Percentiles rank a stretch among this genome's conserved stretches.
These are phyloP conservation scores for Theodoxus fluviatilis DNA, from an alignment of 2,888 invertebrate genomes.

Conservation along the genomic window DNA sequence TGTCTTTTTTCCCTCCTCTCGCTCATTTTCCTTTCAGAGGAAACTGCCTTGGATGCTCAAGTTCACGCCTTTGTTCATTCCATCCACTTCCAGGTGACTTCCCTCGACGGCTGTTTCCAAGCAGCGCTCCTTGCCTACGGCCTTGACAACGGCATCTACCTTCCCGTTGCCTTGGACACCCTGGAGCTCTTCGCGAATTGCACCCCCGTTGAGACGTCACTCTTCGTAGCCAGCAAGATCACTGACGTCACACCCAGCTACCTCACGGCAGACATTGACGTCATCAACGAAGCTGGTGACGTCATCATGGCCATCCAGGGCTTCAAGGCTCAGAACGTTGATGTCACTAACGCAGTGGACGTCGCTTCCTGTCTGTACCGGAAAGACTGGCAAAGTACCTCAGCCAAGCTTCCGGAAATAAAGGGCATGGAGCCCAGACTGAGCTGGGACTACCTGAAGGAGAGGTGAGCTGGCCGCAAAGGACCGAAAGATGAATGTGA, in stretches of 20 bases:
- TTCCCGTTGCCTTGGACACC: conserved; percentile 5
- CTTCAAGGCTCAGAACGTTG: conserved; percentile 21
- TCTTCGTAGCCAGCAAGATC: conserved; percentile 12
- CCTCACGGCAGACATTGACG: conserved; percentile 14
- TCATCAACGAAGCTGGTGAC: conserved; percentile 21
- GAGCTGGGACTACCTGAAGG: conserved; percentile 10
- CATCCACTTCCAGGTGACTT: too few relatives aligned
- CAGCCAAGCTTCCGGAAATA: conserved; percentile 17
- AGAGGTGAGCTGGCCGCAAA: too few relatives aligned
- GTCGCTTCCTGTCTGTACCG: conserved; percentile 23
- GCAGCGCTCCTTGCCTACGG: conserved; percentile 18
- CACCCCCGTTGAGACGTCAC: neutral
- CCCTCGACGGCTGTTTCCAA: conserved; percentile 23
- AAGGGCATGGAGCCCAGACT: neutral
- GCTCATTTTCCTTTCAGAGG: too few relatives aligned
- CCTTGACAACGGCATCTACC: conserved; percentile 4
- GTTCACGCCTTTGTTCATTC: too few relatives aligned
- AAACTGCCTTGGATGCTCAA: too few relatives aligned
- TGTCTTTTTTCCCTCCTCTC: too few relatives aligned
- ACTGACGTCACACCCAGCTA: neutral
- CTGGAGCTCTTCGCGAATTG: conserved; percentile 5
- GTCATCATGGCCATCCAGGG: conserved; percentile 17
- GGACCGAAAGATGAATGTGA: too few relatives aligned
- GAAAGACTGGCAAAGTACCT: conserved; percentile 22
- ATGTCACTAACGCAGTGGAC: conserved; percentile 3